Base-by-base conservation (phyloP, 2,797 vertebrate species). In the Falco berigora region DNA sequence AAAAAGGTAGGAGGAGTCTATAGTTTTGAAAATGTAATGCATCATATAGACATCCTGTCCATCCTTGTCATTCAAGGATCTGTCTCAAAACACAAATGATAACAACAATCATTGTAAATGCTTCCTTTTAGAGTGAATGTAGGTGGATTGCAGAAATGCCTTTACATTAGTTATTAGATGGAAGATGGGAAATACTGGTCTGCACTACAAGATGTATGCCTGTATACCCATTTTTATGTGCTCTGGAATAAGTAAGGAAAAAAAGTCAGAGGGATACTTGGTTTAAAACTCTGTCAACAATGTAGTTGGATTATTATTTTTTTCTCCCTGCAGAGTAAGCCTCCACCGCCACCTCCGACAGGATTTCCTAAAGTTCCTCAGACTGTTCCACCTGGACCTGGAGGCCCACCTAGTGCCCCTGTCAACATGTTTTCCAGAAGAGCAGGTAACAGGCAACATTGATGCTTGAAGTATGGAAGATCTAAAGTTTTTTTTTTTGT, bases 351-450 rank as follows among this genome's bases (percentile, higher is more conserved):
- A 4, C 99, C 99, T 58, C 99, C 99, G 3, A 96, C 98, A 9
- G 96, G 97, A 16, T 98, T 99, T 63, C 99, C 99, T 53, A 98
- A 97, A 97, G 94, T 91, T 83, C 95, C 98, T 8, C 98, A 98
- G 90, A 66, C 94, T 13, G 94, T 66, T 24, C 96, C 97, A 5
- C 77, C 97, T 5, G 98, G 98, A 8, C 98, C 98, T 4, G 87
- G 97, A 3, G 96, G 93, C 14, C 98, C 98, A 2, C 98, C 98
- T 1, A 75, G 95, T 32, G 75, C 98, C 20, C 96, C 98, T 7
- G 98, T 99, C 87, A 99, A 99, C 50, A 97, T 99, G 89, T 99
- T 99, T 96, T 99, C 99, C 81, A 99, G 98, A 96, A 99, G 98
- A 98, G 99, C 99, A 98, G 99, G 99, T 99, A 97, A 64, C 17